Evolutionary conservation across 1,140 invertebrate genomes (phyloP), one percentile per base, ranked within the genome.

Genomic region (Zaprionus ghesquierei): DNA sequence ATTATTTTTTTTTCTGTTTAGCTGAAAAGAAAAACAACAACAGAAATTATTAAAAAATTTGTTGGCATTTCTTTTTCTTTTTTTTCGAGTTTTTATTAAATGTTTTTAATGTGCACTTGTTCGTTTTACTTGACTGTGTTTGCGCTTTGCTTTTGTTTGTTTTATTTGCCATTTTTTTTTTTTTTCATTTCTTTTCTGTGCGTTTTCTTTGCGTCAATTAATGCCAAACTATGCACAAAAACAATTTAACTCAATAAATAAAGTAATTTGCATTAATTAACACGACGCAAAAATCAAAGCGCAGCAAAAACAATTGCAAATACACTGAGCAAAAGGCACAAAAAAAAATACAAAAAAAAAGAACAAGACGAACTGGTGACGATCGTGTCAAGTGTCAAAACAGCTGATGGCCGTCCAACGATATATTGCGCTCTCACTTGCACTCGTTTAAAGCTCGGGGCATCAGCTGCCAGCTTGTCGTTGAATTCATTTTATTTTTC

Each of bases 371-470:
- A 62, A 76, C 63, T 54, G 49, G 44, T 49, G 56, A 54, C 65
- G 82, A 86, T 86, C 82, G 81, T 87, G 81, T 85, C 81, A 85
- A 86, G 79, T 86, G 81, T 86, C 82, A 81, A 69, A 86, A 86
- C 82, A 86, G 82, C 82, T 86, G 82, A 79, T 65, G 71, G 59
- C 71, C 29, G 38, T 29, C 50, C 41, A 3, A 54, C 22, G 22
- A 41, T 54, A 53, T 87, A 69, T 9, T 73, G 75, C 84, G 54
- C 46, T 31, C 82, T 73, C 84, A 35, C 82, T 86, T 72, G 33
- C 79, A 72, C 79, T 60, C 31, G 55, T 44, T 15, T 9, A 18
- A 25, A 56, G 15, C 27, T 41, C 8, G 9, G 27, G 10, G 58
- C 50, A 49, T 73, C 54, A 53, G 62, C 69, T 58, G 41, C 54